phyloP scores from a whole-genome alignment of 2,888 invertebrate genomes.

The Metopia argyrocephala region DNA sequence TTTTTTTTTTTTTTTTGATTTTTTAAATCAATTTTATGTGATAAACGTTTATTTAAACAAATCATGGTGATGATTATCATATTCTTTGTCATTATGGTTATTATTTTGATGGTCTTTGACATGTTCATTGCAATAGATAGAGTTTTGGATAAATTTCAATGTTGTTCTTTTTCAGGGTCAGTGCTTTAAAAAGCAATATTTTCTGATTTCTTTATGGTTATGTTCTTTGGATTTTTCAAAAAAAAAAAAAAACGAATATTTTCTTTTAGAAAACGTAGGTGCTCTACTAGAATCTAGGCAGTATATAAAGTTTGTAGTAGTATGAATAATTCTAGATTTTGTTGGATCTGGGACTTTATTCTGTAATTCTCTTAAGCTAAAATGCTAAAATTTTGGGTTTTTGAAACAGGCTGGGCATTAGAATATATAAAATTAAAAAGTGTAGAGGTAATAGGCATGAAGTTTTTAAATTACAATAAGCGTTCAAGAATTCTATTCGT shows the following conservation, averaged over 20 bases:
- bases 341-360: no score
- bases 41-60: not conserved
- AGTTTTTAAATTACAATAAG: no score
- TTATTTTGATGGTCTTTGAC: not conserved
- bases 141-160: slow-evolving; percentile 9
- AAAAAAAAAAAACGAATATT: no score
- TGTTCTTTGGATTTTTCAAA: not conserved
- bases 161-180: slow-evolving; percentile 32
- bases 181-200: not conserved
- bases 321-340: no score
- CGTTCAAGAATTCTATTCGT: no score
- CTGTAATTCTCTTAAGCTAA: no score
- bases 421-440: no score
- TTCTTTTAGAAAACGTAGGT: no score
- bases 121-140: not conserved
- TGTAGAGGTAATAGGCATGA: no score
- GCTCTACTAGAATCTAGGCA: not conserved
- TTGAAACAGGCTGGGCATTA: no score
- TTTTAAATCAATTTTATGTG: slow-evolving; percentile 14
- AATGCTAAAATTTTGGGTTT: no score
- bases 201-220: not conserved
- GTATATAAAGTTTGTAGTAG: no score
- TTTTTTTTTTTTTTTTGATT: not conserved
- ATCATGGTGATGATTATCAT: not conserved
- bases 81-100: not conserved